Evolutionary conservation across 2,797 vertebrate species (phyloP).

Genomic region (Peromyscus melanophrys): DNA sequence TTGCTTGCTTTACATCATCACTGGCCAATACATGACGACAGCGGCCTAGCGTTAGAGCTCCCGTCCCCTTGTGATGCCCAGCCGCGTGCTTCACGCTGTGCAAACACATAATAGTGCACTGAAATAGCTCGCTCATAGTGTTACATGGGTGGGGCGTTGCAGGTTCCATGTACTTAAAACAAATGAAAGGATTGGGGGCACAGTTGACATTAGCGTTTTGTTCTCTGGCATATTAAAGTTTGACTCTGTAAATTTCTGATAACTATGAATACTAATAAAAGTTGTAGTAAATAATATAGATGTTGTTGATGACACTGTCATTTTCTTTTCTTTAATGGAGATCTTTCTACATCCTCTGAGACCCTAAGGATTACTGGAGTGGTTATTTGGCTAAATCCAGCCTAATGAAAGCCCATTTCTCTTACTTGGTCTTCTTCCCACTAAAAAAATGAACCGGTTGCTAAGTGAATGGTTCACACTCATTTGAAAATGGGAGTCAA

Average conservation of each 20-base stretch:
- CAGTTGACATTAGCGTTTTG: constrained; percentile 20
- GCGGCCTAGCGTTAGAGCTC: not conserved
- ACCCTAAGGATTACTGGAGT: constrained; percentile 32
- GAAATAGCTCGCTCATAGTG: not conserved
- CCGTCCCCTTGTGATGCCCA: not conserved
- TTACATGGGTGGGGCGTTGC: not conserved
- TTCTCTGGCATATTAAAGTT: constrained; percentile 45
- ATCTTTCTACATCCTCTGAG: constrained; percentile 50
- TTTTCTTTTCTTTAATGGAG: constrained; percentile 60
- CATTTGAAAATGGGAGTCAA: constrained; percentile 41
- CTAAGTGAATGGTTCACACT: not conserved
- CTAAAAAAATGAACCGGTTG: constrained; percentile 33
- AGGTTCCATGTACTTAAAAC: constrained; percentile 21
- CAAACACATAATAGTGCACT: constrained; percentile 12
- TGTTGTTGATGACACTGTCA: not conserved
- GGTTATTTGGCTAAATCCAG: constrained; percentile 36
- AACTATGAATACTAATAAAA: constrained; percentile 49
- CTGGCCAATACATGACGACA: not conserved
- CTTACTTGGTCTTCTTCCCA: not conserved
- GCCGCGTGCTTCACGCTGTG: constrained; percentile 11
- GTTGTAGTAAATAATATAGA: constrained; percentile 45
- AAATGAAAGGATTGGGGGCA: not conserved
- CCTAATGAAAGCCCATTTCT: constrained; percentile 34
- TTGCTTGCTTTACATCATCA: constrained; percentile 35
- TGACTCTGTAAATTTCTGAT: constrained; percentile 54